Evolutionary conservation across 2,113 vertebrate species (phyloP).

Genomic region (Serilophus lunatus): DNA sequence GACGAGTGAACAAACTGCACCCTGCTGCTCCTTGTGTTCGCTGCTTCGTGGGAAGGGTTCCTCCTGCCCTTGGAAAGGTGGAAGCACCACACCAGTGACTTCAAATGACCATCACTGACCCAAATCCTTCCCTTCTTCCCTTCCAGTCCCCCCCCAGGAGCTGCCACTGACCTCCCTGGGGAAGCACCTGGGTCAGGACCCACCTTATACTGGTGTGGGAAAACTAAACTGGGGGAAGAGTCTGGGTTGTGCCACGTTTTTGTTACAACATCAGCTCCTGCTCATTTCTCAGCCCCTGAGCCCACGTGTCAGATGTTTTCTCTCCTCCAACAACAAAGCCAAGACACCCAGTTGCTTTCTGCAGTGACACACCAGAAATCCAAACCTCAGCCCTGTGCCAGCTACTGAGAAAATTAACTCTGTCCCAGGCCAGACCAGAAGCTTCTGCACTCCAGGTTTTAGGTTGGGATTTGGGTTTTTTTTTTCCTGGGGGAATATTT

Average conservation of each 20-base stretch:
- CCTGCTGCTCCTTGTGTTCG: background rate
- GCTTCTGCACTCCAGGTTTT: background rate
- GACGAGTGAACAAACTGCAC: background rate
- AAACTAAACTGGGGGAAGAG: background rate
- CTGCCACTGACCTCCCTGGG: rapidly evolving
- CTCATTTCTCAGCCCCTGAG: rapidly evolving
- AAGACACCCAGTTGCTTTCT: background rate
- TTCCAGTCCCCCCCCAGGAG: background rate
- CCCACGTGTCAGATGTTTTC: rapidly evolving
- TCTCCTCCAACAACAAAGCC: background rate
- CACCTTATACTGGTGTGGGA: background rate
- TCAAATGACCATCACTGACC: background rate
- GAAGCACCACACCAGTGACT: rapidly evolving
- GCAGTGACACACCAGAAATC: background rate
- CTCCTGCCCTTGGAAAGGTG: background rate
- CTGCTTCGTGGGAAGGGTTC: rapidly evolving
- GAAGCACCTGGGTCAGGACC: background rate
- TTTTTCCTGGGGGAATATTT: background rate
- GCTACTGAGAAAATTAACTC: background rate
- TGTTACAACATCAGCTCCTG: background rate
- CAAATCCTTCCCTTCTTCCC: background rate
- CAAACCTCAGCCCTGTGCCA: background rate
- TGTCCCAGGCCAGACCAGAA: background rate
- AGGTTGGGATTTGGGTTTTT: background rate
- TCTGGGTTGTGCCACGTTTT: rapidly evolving